phyloP scores from a whole-genome alignment of 2,113 vertebrate genomes.

The Ptilorrhoa leucosticta region DNA sequence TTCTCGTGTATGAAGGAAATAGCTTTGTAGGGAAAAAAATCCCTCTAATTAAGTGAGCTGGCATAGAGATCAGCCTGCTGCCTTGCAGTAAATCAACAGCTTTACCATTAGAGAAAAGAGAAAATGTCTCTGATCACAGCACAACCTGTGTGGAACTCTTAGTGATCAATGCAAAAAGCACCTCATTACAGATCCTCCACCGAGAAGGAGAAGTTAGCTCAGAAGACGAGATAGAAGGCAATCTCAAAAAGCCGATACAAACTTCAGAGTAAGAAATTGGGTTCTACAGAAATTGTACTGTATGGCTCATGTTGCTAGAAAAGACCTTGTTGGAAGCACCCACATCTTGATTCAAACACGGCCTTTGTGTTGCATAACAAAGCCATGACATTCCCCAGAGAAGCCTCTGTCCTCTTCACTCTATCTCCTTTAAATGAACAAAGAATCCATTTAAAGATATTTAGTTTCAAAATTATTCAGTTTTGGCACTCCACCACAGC shows the following conservation, averaged over 20 bases:
- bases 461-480: constrained; percentile 22
- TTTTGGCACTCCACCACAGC: neutral
- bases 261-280: neutral
- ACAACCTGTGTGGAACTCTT: neutral
- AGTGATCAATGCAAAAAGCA: neutral
- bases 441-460: constrained; percentile 36
- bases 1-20: neutral
- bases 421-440: constrained; percentile 19
- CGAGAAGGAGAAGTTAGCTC: neutral
- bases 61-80: neutral
- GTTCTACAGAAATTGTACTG: neutral
- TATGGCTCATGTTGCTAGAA: neutral
- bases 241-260: neutral
- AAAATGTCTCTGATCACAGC: neutral
- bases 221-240: neutral
- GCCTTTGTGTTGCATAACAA: constrained; percentile 11
- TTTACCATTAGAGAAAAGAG: neutral
- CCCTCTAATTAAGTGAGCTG: neutral
- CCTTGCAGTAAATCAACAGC: neutral
- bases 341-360: neutral
- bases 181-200: neutral
- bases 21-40: neutral
- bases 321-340: neutral
- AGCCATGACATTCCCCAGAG: neutral
- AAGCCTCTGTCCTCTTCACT: neutral